These are phyloP conservation scores for Rhamphomyia laevipes DNA, from an alignment of 2,888 invertebrate species.

Conservation along the genomic window DNA sequence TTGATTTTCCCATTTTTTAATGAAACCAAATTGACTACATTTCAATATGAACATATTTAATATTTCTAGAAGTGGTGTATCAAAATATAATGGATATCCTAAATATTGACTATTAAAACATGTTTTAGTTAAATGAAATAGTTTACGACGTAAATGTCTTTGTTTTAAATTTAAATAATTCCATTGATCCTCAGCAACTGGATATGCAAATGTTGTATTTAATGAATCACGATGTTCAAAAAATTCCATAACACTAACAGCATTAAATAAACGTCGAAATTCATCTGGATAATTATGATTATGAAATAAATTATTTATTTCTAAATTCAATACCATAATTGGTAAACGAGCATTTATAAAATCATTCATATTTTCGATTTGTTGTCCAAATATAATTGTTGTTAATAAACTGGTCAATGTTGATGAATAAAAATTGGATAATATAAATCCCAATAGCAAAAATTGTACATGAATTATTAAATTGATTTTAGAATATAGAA, in stretches of 20 bases:
- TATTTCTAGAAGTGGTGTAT: slow-evolving; percentile 5
- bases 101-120: slow-evolving; percentile 5
- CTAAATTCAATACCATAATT: slow-evolving; percentile 3
- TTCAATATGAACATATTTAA: slow-evolving; percentile 4
- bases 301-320: background rate
- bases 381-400: slow-evolving; percentile 4
- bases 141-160: background rate
- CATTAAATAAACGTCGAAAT: slow-evolving; percentile 1
- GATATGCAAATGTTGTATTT: slow-evolving; percentile 7
- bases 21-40: slow-evolving; percentile 3
- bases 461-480: slow-evolving; percentile 3
- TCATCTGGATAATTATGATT: slow-evolving; percentile 1
- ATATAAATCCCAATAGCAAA: slow-evolving; percentile 4
- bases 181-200: slow-evolving; percentile 7
- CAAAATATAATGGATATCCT: slow-evolving; percentile 6
- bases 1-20: background rate
- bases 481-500: background rate
- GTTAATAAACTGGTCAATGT: slow-evolving; percentile 6
- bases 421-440: slow-evolving; percentile 7
- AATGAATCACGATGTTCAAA: background rate
- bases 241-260: background rate
- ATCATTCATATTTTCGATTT: slow-evolving; percentile 5
- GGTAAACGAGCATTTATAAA: slow-evolving; percentile 1
- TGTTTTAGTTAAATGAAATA: slow-evolving; percentile 1
- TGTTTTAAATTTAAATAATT: slow-evolving; percentile 7